These are phyloP conservation scores for Oreohelix idahoensis DNA, from an alignment of 1,140 invertebrate genomes.

Conservation along the genomic window DNA sequence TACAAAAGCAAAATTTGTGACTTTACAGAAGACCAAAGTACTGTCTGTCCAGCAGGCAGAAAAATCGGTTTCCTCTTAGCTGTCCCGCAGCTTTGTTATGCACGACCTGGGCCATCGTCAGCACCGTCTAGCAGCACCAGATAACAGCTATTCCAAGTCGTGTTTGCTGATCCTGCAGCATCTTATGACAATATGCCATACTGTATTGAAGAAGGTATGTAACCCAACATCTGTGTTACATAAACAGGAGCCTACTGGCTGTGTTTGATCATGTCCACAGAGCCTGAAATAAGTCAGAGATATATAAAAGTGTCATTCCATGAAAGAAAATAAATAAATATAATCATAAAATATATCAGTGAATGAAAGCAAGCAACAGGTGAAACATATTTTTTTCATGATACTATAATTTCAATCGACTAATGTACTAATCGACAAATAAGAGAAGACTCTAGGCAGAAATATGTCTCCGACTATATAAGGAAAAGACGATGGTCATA, in stretches of 20 bases:
- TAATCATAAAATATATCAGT: too few relatives aligned
- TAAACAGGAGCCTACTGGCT: conserved; percentile 61
- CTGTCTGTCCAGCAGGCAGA: conserved; percentile 16
- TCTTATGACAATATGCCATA: conserved; percentile 71
- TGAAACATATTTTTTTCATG: too few relatives aligned
- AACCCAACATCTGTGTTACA: conserved; percentile 49
- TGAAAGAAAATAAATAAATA: too few relatives aligned
- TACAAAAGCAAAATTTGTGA: conserved; percentile 5
- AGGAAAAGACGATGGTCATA: too few relatives aligned
- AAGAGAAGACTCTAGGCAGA: too few relatives aligned
- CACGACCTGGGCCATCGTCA: background rate
- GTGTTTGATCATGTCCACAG: conserved; percentile 53
- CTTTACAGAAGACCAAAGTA: background rate
- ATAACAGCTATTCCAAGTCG: background rate
- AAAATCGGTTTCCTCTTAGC: background rate
- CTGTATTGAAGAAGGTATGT: conserved; percentile 52
- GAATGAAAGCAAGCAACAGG: too few relatives aligned
- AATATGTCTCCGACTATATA: too few relatives aligned
- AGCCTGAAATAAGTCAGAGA: conserved; percentile 46
- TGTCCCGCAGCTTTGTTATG: conserved; percentile 29
- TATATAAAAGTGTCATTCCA: too few relatives aligned
- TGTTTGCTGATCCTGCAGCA: conserved; percentile 28
- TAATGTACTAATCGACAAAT: too few relatives aligned
- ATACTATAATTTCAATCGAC: too few relatives aligned
- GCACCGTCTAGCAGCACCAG: conserved; percentile 31